A percentile compares a stretch with the other conserved stretches of the same genome.
phyloP scores from a whole-genome alignment of 2,888 invertebrate genomes.

The Acronicta psi region DNA sequence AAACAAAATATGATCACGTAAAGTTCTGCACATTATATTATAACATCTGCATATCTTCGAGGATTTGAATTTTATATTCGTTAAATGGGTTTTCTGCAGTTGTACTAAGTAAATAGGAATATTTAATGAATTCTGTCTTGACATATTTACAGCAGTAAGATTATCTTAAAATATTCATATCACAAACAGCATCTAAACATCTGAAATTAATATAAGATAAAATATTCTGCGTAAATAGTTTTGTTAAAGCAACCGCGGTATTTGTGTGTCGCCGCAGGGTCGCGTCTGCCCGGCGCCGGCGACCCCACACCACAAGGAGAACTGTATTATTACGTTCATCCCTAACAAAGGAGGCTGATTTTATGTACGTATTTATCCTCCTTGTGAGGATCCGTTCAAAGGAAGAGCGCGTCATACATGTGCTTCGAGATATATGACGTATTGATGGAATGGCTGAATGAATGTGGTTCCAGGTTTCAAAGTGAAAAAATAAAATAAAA shows the following conservation, averaged over 20 bases:
- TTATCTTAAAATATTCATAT: conserved; percentile 4
- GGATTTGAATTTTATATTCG: not conserved
- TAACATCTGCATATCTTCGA: not conserved
- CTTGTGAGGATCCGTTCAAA: conserved; percentile 4
- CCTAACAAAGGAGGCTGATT: conserved; percentile 53
- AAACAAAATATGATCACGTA: no score
- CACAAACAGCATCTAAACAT: conserved; percentile 1
- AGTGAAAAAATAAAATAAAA: no score
- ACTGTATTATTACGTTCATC: conserved; percentile 46
- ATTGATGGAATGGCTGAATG: not conserved
- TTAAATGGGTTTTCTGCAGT: no score
- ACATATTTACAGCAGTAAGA: not conserved
- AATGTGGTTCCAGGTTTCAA: not conserved
- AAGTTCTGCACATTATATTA: no score
- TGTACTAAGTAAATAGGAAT: no score
- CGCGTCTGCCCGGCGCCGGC: conserved; percentile 73
- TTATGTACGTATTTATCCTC: conserved; percentile 29
- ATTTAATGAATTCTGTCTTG: not conserved
- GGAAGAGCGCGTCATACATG: not conserved
- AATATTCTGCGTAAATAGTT: conserved; percentile 40
- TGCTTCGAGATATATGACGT: not conserved
- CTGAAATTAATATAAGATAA: conserved; percentile 16
- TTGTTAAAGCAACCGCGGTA: conserved; percentile 54
- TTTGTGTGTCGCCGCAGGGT: conserved; percentile 66
- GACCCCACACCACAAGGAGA: conserved; percentile 18